Base-by-base conservation (phyloP, 2,113 vertebrate species). In the Lepus europaeus region DNA sequence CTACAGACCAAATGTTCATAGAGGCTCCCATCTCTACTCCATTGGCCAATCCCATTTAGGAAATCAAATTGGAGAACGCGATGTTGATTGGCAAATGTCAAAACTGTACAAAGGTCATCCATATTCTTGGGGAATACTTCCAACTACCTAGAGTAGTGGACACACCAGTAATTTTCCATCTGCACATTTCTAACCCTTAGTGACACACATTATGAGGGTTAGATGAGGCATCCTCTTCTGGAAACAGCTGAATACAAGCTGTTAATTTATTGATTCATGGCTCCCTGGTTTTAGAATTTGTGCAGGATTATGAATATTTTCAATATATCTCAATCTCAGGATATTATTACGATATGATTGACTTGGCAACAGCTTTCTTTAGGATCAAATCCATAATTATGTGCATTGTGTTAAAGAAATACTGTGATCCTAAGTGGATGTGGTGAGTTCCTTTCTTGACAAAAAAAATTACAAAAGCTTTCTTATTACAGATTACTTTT, bases 51-150 rank as follows among this genome's bases (percentile, higher is more conserved):
- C 77, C 49, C 29, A 31, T 29, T 93, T 64, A 85, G 9, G 85
- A 95, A 90, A 82, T 85, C 23, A 89, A 83, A 80, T 63, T 72
- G 87, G 49, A 90, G 29, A 36, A 84, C 68, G 77, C 12, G 89
- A 33, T 69, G 36, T 23, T 82, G 72, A 90, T 17, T 69, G 19
- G 36, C 29, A 27, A 63, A 10, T 39, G 31, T 83, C 27, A 85
- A 16, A 87, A 79, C 9, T 78, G 64, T 78, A 84, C 49, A 87
- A 74, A 83, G 3, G 5, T 77, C 23, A 72, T 25, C 36, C 66
- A 81, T 31, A 5, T 81, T 95, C 51, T 90, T 66, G 66, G 39
- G 56, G 36, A 16, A 29, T n/a, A 74, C 89, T 89, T 79, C 10
- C 61, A 87, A 77, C 33, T 78, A 10, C 5, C 4, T 69, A 51